These are phyloP conservation scores for Coccyzus lansbergi DNA, from an alignment of 2,797 vertebrate genomes.

Conservation along the genomic window DNA sequence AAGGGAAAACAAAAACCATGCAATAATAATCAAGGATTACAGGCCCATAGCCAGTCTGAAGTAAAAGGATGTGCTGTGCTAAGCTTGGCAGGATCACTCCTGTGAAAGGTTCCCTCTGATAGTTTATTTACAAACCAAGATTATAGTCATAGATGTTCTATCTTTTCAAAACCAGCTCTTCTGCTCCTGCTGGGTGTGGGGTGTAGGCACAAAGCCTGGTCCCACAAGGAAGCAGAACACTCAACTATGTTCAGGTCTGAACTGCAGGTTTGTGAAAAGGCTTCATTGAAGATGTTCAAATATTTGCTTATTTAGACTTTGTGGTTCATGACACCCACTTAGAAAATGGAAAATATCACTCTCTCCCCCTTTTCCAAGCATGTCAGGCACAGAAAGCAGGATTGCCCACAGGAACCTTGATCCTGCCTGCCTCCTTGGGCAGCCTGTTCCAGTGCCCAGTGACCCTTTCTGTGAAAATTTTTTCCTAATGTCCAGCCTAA, in stretches of 20 bases:
- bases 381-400: neutral
- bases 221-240: neutral
- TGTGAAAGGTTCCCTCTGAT: slow-evolving; percentile 25
- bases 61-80: neutral
- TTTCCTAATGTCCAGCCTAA: too few relatives aligned
- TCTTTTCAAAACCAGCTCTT: neutral
- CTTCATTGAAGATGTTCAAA: neutral
- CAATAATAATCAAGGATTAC: slow-evolving; percentile 11
- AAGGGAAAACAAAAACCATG: neutral
- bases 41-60: neutral
- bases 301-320: neutral
- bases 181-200: neutral
- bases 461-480: too few relatives aligned
- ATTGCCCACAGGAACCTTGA: neutral
- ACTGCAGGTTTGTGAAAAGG: neutral
- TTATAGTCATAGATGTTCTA: neutral
- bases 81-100: neutral
- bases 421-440: too few relatives aligned
- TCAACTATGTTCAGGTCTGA: neutral
- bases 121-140: slow-evolving; percentile 18
- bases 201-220: neutral
- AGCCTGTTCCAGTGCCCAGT: too few relatives aligned
- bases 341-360: neutral
- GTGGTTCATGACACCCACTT: neutral
- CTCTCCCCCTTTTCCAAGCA: neutral